Evolutionary conservation across 2,888 invertebrate species (phyloP).

Genomic region (Polymixis lichenea): DNA sequence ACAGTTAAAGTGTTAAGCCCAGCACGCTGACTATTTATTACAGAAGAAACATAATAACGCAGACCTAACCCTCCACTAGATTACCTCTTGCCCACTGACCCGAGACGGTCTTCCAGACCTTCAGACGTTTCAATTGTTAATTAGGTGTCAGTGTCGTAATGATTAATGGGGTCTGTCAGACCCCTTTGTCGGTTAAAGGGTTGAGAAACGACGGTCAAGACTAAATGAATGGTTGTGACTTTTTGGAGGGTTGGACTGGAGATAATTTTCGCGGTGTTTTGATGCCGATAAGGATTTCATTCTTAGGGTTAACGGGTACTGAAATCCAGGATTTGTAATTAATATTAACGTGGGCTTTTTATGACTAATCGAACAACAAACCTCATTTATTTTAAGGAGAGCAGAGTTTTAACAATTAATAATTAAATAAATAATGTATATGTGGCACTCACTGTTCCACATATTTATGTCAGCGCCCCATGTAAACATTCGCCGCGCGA

Average conservation of each 20-base stretch:
- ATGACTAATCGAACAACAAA: background rate
- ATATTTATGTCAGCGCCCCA: no score
- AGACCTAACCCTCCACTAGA: constrained; percentile 55
- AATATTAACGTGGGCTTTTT: background rate
- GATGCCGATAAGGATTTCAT: constrained; percentile 49
- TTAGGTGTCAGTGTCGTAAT: constrained; percentile 71
- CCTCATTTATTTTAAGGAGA: background rate
- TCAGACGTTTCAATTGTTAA: constrained; percentile 75
- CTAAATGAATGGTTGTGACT: constrained; percentile 67
- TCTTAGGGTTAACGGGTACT: constrained; percentile 31
- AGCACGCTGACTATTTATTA: constrained; percentile 42
- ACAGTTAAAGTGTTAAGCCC: constrained; percentile 12
- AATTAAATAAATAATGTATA: no score
- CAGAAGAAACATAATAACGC: constrained; percentile 43
- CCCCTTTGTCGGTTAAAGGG: constrained; percentile 70
- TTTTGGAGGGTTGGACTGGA: constrained; percentile 47
- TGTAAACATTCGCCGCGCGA: no score
- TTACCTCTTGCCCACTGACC: constrained; percentile 69
- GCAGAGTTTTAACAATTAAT: no score
- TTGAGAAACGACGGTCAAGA: constrained; percentile 70
- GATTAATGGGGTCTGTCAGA: constrained; percentile 72
- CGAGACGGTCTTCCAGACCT: constrained; percentile 62
- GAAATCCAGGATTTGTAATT: background rate
- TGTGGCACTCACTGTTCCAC: no score
- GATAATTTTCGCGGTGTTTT: constrained; percentile 61